Percentiles rank a stretch among this genome's conserved stretches.
Conservation (phyloP, 1,140 invertebrate species). For the Lasioglossum baleicum region DNA sequence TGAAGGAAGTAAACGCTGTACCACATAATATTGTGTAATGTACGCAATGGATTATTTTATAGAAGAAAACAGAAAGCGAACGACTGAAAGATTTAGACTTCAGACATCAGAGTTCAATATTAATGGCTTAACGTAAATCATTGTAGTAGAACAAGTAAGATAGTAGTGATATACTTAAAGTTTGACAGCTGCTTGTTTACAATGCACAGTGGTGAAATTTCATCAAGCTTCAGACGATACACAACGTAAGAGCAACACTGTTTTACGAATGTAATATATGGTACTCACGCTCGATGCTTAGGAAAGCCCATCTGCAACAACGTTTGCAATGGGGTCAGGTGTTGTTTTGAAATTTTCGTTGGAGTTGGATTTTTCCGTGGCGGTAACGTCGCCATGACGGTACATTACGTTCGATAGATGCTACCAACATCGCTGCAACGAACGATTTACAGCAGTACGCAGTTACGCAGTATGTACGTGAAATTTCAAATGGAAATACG, state of each 20-base stretch:
- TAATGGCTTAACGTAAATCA: not conserved
- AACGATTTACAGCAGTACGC: not conserved
- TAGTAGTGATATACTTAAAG: slow-evolving; percentile 4
- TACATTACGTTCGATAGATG: slow-evolving; percentile 50
- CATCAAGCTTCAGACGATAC: not conserved
- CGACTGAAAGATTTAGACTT: not conserved
- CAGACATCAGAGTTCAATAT: not conserved
- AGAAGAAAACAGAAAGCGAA: not conserved
- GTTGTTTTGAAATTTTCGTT: slow-evolving; percentile 86
- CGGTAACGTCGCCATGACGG: slow-evolving; percentile 84
- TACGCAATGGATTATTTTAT: not conserved
- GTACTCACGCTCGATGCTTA: slow-evolving; percentile 90
- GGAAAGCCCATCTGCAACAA: slow-evolving; percentile 93
- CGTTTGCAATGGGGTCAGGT: slow-evolving; percentile 88
- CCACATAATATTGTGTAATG: not conserved
- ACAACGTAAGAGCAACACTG: not conserved
- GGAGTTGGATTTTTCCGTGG: slow-evolving; percentile 85
- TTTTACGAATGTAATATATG: not conserved
- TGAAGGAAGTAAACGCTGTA: not conserved
- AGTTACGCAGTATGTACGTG: too few species aligned
- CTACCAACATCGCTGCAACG: slow-evolving; percentile 11
- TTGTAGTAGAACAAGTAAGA: not conserved
- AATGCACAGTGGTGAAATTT: slow-evolving; percentile 21
- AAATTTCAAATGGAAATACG: not conserved
- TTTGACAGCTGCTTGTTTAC: slow-evolving; percentile 73